Evolutionary conservation across 2,888 invertebrate species (phyloP), one percentile per base, ranked within the genome.

Genomic region (Dryococelus australis): DNA sequence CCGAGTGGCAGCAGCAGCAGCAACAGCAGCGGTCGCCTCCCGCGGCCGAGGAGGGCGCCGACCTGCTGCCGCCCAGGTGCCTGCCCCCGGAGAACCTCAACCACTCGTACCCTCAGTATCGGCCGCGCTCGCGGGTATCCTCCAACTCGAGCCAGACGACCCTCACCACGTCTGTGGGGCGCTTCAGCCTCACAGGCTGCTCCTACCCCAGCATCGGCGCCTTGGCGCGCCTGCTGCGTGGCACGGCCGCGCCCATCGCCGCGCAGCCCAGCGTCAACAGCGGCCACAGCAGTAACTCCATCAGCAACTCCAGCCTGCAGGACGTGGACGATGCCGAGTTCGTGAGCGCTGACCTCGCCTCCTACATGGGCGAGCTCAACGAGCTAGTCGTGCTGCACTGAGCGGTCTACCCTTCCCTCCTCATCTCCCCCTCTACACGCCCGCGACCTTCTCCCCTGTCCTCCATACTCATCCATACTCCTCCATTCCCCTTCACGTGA

Each of bases 231-330:
- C 90, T 90, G 87, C 84, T 91, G 84, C 89, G 91, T 51, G 65
- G 65, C 65, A 91, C 43, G 91, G 91, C 12, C 91, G 91, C 88
- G 88, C 90, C 16, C 86, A 93, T 94, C 86, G 92, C 92, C 35
- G 93, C 93, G 85, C 94, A 93, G 35, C 93, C 93, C 84, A 93
- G 94, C 78, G 94, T 93, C 88, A 92, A 94, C 47, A 93, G 93
- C 80, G 92, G 91, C 6, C 84, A 87, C 28, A 92, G 93, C 89
- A 93, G 95, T 88, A 92, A 93, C 89, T 93, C 95, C 88, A 96
- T 96, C 90, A 96, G 96, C 91, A 96, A 96, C 92, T 96, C 96
- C 87, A 96, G 96, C 90, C 93, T 96, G n/a, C 95, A 95, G 87
- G 96, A 96, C 91, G 92, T 95, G 89, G 96, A 96, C 90, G 95